A percentile compares a stretch with the other conserved stretches of the same genome.
phyloP scores from a whole-genome alignment of 2,797 vertebrate species.

The Thalassophryne amazonica region DNA sequence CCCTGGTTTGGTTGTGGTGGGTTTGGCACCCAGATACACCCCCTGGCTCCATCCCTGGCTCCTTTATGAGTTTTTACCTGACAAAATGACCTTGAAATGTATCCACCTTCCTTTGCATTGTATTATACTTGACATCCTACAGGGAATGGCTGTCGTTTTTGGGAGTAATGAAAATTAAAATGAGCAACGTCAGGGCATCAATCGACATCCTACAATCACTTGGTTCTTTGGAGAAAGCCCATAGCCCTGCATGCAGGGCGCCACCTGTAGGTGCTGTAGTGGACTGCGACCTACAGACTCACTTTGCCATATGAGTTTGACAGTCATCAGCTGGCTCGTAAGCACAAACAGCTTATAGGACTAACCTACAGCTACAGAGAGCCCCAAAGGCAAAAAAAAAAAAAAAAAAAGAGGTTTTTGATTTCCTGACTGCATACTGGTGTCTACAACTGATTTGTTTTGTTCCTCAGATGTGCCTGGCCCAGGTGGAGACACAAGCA shows the following conservation, averaged over 20 bases:
- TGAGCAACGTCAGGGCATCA: background rate
- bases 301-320: constrained; percentile 49
- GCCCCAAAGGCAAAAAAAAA: constrained; percentile 53
- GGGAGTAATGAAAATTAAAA: background rate
- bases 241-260: constrained; percentile 3
- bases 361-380: constrained; percentile 43
- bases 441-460: constrained; percentile 46
- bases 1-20: no score
- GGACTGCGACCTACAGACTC: constrained; percentile 35
- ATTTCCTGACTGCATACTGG: constrained; percentile 50
- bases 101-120: background rate
- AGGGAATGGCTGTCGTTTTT: background rate
- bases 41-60: no score
- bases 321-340: constrained; percentile 34
- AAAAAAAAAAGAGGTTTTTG: no score
- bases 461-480: constrained; percentile 31
- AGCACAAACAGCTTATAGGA: constrained; percentile 60
- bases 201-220: constrained; percentile 5
- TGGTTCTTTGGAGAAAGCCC: constrained; percentile 13
- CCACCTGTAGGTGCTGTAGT: constrained; percentile 14
- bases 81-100: background rate
- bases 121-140: background rate
- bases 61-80: background rate
- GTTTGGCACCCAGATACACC: no score
- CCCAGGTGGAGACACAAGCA: constrained; percentile 1